Base-by-base conservation (phyloP, 2,797 vertebrate species). In the Alectoris magna region DNA sequence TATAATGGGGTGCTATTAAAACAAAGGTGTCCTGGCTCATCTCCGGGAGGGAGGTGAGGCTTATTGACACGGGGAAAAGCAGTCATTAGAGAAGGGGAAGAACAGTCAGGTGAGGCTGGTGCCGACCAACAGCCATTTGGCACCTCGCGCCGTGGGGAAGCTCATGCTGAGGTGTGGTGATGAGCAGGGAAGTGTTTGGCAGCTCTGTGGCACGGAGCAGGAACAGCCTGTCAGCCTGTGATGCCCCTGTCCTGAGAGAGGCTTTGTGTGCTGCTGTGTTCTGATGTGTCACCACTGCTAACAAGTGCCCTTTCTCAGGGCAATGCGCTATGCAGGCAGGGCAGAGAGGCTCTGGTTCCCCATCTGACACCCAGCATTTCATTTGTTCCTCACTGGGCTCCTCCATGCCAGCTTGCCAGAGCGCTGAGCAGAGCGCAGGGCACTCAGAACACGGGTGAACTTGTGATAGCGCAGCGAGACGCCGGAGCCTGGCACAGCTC, bases 11-110 rank as follows among this genome's bases (percentile, higher is more conserved):
- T 24, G 38, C 3, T 51, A 46, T 62, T 86, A 53, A 79, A 82
- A 48, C 34, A 78, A 75, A 93, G 71, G 44, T 41, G 38, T 51
- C 39, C 36, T 23, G 39, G 55, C 72, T 90, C 55, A 19, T 66
- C 38, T 81, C 53, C 62, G 66, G 34, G 12, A 64, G 15, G 31
- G 15, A 79, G 24, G 46, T 31, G 24, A 66, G 60, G 44, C 34
- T 16, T 41, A 24, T 1, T 16, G 26, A 48, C 34, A 81, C 0
- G 0, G 55, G 36, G 38, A 62, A 74, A 68, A 88, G 24, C 3
- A 19, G 29, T 59, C 22, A 18, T 1, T 11, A 79, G 56, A 58
- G 59, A 88, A 69, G 29, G 11, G 44, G 55, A 76, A 63, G 46
- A 81, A 72, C 41, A 55, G 48, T 81, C 48, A 44, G 14, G 39